phyloP scores from a whole-genome alignment of 1,140 invertebrate genomes.

The Riptortus pedestris region DNA sequence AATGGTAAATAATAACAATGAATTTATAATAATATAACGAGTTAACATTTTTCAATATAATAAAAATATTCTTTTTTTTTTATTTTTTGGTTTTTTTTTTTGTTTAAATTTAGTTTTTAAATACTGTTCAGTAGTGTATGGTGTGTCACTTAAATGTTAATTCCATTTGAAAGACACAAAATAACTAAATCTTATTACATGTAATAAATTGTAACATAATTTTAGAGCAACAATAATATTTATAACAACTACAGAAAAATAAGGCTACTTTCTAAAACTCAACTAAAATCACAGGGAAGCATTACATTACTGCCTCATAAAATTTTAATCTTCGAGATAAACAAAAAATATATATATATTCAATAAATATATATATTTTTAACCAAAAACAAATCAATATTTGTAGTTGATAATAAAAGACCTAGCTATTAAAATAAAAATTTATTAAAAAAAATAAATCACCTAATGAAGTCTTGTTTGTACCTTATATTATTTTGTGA shows the following conservation, averaged over 20 bases:
- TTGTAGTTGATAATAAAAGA: background rate
- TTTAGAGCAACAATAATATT: constrained; percentile 10
- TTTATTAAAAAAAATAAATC: background rate
- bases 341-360: background rate
- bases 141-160: too few species aligned
- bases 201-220: constrained; percentile 4
- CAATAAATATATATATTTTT: background rate
- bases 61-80: too few species aligned
- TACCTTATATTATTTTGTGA: constrained; percentile 3
- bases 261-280: background rate
- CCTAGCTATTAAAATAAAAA: background rate
- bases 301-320: constrained; percentile 5
- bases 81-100: too few species aligned
- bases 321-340: background rate
- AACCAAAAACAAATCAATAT: background rate
- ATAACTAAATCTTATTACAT: constrained; percentile 8
- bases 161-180: too few species aligned
- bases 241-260: background rate
- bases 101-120: too few species aligned
- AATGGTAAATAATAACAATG: too few species aligned
- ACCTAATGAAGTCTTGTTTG: constrained; percentile 6
- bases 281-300: constrained; percentile 3
- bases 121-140: too few species aligned
- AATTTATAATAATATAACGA: too few species aligned
- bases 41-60: too few species aligned